Base-by-base conservation (phyloP, 2,113 vertebrate genomes). In the Fulmarus glacialis region DNA sequence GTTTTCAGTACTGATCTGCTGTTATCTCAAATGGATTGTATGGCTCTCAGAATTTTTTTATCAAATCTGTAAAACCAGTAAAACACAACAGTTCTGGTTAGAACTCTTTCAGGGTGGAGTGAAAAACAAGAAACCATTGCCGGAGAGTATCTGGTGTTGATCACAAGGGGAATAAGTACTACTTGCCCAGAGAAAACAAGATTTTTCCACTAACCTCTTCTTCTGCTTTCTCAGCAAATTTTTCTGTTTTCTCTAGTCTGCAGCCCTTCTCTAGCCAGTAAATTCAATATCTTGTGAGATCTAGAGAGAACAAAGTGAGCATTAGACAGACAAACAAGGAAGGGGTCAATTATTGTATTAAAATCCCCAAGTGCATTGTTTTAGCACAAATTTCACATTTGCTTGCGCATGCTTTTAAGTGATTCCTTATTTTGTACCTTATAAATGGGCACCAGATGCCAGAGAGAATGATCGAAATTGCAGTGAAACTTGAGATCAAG, bases 341-440 rank as follows among this genome's bases (percentile, higher is more conserved):
- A 96, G 74, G 91, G 94, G 91, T 95, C 94, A 90, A 95, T 97
- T 96, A 95, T 43, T 97, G 63, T 87, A 93, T 92, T 94, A 88
- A 94, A 97, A 97, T 95, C 93, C 94, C 93, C 94, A 66, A 96
- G 95, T 91, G 91, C 67, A 62, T 94, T 96, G 94, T 97, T 97
- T 89, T 95, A 97, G 95, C 93, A 97, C 78, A 97, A 96, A 97
- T 96, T 94, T 96, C 94, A 90, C 93, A 96, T 96, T 96, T 90
- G 91, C 74, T 94, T 91, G 87, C 0, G 38, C 93, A 94, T 59
- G 93, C 87, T 95, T 97, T 97, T 96, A 97, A 97, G 93, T 90
- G 91, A 96, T 95, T 97, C 95, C 90, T 92, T 93, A 87, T 89
- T 97, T 92, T 93, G 62, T 91, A 87, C 86, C 87, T 93, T 95